These are phyloP conservation scores for Zoanthus sansibaricus DNA, from an alignment of 92 coral and sea anemone genomes.

Conservation along the genomic window DNA sequence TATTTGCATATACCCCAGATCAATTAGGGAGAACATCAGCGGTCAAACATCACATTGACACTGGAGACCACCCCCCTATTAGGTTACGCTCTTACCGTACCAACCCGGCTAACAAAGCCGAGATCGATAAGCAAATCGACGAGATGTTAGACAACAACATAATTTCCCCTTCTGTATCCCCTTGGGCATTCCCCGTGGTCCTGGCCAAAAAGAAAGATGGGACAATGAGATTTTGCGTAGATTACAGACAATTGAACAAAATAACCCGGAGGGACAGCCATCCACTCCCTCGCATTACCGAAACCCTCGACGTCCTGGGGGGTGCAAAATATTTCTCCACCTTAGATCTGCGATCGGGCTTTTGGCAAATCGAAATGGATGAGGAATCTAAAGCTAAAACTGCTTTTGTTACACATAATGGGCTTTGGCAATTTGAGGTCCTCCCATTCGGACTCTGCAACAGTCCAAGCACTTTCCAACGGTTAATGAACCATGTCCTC, in stretches of 20 bases:
- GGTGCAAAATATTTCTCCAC: conserved; percentile 3
- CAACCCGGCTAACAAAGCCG: too few relatives aligned
- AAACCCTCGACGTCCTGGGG: conserved; percentile 52
- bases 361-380: conserved; percentile 60
- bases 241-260: conserved; percentile 52
- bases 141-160: too few relatives aligned
- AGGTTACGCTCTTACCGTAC: too few relatives aligned
- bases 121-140: conserved; percentile 62
- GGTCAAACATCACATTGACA: conserved; percentile 63
- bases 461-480: conserved; percentile 63
- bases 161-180: conserved; percentile 62
- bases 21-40: conserved; percentile 56
- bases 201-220: conserved; percentile 67
- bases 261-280: conserved; percentile 53
- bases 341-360: conserved; percentile 64
- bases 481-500: conserved; percentile 48
- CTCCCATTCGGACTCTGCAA: conserved; percentile 63
- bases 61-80: conserved; percentile 64
- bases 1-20: conserved; percentile 44
- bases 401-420: conserved; percentile 59
- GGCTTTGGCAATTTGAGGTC: conserved; percentile 55
- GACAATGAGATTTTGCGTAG: conserved; percentile 55
- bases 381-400: conserved; percentile 50
- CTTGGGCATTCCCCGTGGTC: conserved; percentile 65
- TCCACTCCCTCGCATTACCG: conserved; percentile 57